Base-by-base conservation (phyloP, 2,888 invertebrate genomes). In the Dynastes tityus region DNA sequence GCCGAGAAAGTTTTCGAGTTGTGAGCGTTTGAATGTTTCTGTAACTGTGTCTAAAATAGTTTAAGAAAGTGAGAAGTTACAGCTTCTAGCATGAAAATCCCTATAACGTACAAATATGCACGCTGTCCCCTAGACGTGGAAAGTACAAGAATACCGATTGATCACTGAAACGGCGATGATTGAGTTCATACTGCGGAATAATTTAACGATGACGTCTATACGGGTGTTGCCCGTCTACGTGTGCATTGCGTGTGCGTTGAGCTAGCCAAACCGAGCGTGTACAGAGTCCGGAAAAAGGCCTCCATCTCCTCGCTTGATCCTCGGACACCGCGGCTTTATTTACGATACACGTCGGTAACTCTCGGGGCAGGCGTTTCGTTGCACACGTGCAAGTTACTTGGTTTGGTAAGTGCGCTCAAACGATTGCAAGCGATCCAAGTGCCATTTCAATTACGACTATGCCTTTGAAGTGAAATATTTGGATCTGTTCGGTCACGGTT, bases 121-220 rank as follows among this genome's bases (percentile, higher is more conserved):
- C 37, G n/a, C 61, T 61, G 61, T 61, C 61, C 73, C 58, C 61
- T 61, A 45, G 55, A 58, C 32, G 55, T 74, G 45, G 45, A 71
- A 78, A 81, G 81, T 81, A 81, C 85, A 86, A 86, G 85, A 86
- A 86, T 84, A 81, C 83, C 86, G 86, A 87, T 87, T 86, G 86
- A 87, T 87, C 87, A 86, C 84, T 83, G 84, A 85, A 86, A 85
- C 84, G 86, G 84, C 83, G 85, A 83, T 84, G 84, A 87, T 87
- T 86, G 87, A 83, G 87, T 85, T 83, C 88, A 87, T 82, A 82
- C 84, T 84, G 87, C 85, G 88, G 88, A 88, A 88, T 88, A 88
- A 88, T 88, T 88, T 88, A 88, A 88, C 87, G 88, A 88, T 86
- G 86, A 74, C 73, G 73, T 74, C 73, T 74, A 76, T 37, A 55